phyloP scores from a whole-genome alignment of 2,888 invertebrate genomes.

The Orgyia antiqua region DNA sequence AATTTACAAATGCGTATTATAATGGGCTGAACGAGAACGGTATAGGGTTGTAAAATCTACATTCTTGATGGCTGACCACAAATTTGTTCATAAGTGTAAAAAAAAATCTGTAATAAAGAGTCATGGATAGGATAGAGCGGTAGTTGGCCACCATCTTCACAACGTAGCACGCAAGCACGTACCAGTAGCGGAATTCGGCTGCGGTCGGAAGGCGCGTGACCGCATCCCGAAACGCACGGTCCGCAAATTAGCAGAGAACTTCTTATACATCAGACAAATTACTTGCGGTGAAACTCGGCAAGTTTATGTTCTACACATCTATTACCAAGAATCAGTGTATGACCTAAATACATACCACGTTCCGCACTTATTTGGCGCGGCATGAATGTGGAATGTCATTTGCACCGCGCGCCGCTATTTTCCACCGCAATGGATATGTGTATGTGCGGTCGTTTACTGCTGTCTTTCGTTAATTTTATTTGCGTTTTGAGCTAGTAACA shows the following conservation, averaged over 20 bases:
- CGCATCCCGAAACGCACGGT: constrained; percentile 62
- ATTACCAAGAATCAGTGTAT: constrained; percentile 63
- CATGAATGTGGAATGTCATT: constrained; percentile 62
- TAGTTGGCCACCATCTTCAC: constrained; percentile 1
- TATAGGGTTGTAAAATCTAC: too few relatives aligned
- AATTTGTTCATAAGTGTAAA: too few relatives aligned
- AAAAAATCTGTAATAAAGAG: not conserved
- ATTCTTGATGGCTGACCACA: too few relatives aligned
- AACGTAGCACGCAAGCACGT: constrained; percentile 23
- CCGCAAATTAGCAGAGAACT: constrained; percentile 62
- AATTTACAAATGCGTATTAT: too few relatives aligned
- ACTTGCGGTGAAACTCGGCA: constrained; percentile 60
- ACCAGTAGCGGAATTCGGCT: constrained; percentile 54
- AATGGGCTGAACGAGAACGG: too few relatives aligned
- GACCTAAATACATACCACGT: constrained; percentile 58
- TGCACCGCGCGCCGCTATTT: constrained; percentile 54
- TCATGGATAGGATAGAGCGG: not conserved
- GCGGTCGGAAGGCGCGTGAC: constrained; percentile 57
- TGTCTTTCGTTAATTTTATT: constrained; percentile 50
- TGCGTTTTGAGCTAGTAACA: constrained; percentile 40
- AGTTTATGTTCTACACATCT: constrained; percentile 47
- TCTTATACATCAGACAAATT: constrained; percentile 54
- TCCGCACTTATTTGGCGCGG: constrained; percentile 55
- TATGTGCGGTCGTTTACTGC: constrained; percentile 45
- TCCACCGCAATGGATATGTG: constrained; percentile 53